Evolutionary conservation across 1,140 invertebrate species (phyloP), one percentile per base, ranked within the genome.

Genomic region (Tribolium castaneum): DNA sequence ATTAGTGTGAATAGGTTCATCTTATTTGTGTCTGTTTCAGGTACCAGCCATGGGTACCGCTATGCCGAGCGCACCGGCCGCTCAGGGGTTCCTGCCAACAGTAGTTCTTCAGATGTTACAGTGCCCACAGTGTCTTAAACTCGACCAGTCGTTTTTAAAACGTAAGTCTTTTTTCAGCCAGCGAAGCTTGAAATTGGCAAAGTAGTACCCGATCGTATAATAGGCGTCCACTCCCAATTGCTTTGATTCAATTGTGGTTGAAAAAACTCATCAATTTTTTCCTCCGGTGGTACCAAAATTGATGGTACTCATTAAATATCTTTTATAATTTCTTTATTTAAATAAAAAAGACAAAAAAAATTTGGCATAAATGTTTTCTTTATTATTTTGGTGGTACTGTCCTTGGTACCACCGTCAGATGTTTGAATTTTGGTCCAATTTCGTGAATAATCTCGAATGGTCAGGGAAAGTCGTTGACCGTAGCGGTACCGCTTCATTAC

Each of bases 81-180:
- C 66, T 78, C 71, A 35, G 52, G 70, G 77, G 76, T 72, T 78
- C 25, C 75, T 62, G 50, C 56, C 66, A 82, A 54, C 80, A 82
- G 81, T 81, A 83, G 80, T 83, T 82, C 82, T 83, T 82, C 80
- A 76, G 79, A 79, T 81, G 79, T 82, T 79, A 80, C 74, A 80
- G 81, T 82, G 81, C 74, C 49, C 54, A 12, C 75, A 56, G 52
- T 59, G 73, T 75, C 19, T 50, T 12, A 75, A 49, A 56, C 5
- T 14, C 6, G 75, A 19, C 49, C 34, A 76, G 14, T 39, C 22
- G n/a, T n/a, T 19, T 14, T 3, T 10, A 59, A 52, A 77, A 71
- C 45, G 75, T 77, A 77, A 77, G 75, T 77, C 9, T 70, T 70
- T 45, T 45, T 45, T 45, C n/a, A 45, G n/a, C 16, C 13, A 19